Percentiles rank a stretch among this genome's conserved stretches.
phyloP scores from a whole-genome alignment of 2,888 invertebrate species.

The Hirtodrosophila alboralis region DNA sequence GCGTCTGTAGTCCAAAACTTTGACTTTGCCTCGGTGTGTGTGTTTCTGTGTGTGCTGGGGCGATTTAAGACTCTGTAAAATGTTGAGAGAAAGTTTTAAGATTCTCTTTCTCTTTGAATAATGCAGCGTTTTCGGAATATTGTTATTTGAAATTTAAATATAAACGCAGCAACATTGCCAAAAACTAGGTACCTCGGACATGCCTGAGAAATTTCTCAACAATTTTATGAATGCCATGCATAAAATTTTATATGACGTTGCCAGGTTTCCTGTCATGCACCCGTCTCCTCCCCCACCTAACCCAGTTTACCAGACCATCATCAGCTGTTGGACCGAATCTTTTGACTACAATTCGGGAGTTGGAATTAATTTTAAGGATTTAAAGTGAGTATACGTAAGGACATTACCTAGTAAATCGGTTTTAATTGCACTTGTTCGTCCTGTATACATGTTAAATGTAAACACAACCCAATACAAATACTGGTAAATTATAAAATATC shows the following conservation, averaged over 20 bases:
- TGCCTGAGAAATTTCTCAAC: constrained; percentile 47
- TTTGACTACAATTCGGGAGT: not conserved
- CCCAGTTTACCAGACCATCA: constrained; percentile 31
- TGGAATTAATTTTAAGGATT: not conserved
- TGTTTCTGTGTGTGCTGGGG: too few species aligned
- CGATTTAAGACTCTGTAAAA: constrained; percentile 23
- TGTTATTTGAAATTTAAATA: constrained; percentile 59
- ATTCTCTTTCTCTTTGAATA: constrained; percentile 43
- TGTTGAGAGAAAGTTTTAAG: constrained; percentile 43
- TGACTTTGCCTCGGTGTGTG: too few species aligned
- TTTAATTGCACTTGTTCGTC: constrained; percentile 40
- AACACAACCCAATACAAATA: constrained; percentile 59
- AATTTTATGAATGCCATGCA: constrained; percentile 54
- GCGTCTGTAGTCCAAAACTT: constrained; percentile 68
- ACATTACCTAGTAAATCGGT: constrained; percentile 37
- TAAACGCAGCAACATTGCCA: constrained; percentile 21
- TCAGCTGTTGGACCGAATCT: constrained; percentile 60
- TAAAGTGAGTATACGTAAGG: constrained; percentile 3
- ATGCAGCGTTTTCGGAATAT: constrained; percentile 39
- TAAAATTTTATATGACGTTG: constrained; percentile 59
- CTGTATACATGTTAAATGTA: constrained; percentile 47
- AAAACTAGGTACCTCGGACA: constrained; percentile 9
- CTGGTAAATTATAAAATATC: constrained; percentile 44
- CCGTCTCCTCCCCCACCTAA: not conserved
- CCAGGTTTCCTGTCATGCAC: constrained; percentile 12